Conservation (phyloP, 2,797 vertebrate species). For the Sebastes minor region DNA sequence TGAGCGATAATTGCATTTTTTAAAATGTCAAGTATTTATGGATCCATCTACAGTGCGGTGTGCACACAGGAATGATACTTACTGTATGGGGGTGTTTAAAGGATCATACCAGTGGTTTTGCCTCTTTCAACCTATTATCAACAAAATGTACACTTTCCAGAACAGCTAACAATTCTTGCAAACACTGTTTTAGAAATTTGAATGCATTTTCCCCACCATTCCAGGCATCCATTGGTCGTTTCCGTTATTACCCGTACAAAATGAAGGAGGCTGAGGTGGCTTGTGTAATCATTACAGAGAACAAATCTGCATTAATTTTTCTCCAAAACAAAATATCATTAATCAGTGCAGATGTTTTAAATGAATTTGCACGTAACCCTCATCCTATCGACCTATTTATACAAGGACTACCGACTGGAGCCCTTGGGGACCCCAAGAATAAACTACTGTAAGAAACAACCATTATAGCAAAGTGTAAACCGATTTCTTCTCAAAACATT, state of each 20-base stretch:
- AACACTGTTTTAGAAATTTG: background rate
- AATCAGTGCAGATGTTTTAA: background rate
- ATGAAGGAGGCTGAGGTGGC: background rate
- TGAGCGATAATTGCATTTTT: background rate
- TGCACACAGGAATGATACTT: background rate
- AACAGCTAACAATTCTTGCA: background rate
- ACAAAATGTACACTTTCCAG: background rate
- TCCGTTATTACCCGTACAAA: background rate
- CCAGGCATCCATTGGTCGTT: background rate
- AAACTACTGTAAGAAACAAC: no score
- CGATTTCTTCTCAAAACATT: no score
- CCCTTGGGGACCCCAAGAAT: no score
- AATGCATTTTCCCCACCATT: background rate
- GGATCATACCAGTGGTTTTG: background rate
- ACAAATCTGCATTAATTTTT: background rate
- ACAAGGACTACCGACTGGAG: no score
- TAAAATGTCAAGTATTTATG: background rate
- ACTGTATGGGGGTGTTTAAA: background rate
- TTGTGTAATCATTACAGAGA: background rate
- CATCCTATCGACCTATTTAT: no score
- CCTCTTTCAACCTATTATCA: background rate
- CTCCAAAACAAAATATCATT: background rate
- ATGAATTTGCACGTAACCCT: background rate
- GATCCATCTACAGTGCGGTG: background rate
- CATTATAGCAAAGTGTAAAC: no score